phyloP scores from a whole-genome alignment of 1,140 invertebrate species.

The Colletes gigas region DNA sequence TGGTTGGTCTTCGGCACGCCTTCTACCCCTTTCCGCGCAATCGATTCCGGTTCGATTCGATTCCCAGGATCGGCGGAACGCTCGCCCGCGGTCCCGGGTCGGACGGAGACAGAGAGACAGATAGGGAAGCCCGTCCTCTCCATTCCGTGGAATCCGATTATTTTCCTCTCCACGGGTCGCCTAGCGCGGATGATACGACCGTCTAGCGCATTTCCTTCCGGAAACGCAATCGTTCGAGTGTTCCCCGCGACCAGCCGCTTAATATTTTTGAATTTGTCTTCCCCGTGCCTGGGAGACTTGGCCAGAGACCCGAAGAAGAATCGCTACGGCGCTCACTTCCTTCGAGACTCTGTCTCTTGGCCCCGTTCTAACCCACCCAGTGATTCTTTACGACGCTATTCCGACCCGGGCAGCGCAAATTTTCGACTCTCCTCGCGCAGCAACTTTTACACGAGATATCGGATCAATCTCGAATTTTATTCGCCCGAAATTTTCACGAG shows the following conservation, averaged over 20 bases:
- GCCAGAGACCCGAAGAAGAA: background rate
- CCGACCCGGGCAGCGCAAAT: too few species aligned
- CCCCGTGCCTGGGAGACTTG: too few species aligned
- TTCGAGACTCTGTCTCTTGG: background rate
- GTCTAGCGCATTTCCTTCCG: conserved; percentile 44
- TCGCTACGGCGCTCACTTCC: background rate
- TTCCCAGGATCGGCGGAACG: conserved; percentile 47
- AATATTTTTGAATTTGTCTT: conserved; percentile 44
- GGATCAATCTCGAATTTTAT: too few species aligned
- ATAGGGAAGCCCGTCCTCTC: background rate
- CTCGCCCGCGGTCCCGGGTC: background rate
- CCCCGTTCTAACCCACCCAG: background rate
- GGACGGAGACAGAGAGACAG: background rate
- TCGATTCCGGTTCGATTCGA: conserved; percentile 62
- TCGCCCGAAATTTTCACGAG: too few species aligned
- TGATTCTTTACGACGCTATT: too few species aligned
- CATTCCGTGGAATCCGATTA: conserved; percentile 61
- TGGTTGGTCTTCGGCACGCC: conserved; percentile 61
- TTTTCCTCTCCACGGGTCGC: conserved; percentile 60
- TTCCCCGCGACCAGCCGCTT: conserved; percentile 22
- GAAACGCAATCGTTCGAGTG: conserved; percentile 26
- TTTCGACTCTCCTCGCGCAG: too few species aligned
- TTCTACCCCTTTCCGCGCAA: conserved; percentile 52
- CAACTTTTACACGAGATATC: too few species aligned
- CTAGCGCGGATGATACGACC: conserved; percentile 44